phyloP scores from a whole-genome alignment of 2,113 vertebrate genomes.

The Myotis lucifugus region DNA sequence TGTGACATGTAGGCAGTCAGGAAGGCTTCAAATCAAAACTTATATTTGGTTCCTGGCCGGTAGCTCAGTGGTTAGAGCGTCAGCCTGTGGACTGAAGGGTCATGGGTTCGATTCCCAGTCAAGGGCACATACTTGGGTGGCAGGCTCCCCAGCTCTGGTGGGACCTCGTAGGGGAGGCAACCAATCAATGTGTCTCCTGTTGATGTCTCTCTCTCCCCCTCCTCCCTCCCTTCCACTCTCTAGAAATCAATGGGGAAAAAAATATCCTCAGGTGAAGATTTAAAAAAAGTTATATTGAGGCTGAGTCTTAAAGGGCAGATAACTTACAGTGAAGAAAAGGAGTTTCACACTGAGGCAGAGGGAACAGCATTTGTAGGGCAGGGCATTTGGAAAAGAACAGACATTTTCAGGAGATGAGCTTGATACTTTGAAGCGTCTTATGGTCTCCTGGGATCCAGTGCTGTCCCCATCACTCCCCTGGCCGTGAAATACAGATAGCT shows the following conservation, averaged over 20 bases:
- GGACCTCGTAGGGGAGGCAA: no score
- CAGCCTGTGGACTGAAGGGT: no score
- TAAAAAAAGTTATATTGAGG: not conserved
- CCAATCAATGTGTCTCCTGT: no score
- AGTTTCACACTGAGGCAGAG: not conserved
- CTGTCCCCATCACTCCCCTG: not conserved
- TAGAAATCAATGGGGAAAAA: no score
- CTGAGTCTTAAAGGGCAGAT: not conserved
- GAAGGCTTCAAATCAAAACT: not conserved
- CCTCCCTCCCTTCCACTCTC: no score
- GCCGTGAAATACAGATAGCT: not conserved
- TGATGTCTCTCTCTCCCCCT: no score
- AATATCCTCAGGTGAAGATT: no score
- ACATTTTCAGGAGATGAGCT: not conserved
- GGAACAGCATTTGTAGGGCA: not conserved
- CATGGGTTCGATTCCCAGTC: no score
- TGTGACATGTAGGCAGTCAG: not conserved
- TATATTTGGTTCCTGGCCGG: not conserved
- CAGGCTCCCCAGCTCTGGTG: no score
- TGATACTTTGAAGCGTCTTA: not conserved
- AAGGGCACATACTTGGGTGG: no score
- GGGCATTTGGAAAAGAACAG: not conserved
- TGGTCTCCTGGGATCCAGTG: not conserved
- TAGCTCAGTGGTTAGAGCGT: no score
- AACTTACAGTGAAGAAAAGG: not conserved